These are phyloP conservation scores for Mya arenaria DNA, from an alignment of 1,140 invertebrate genomes.

Conservation along the genomic window DNA sequence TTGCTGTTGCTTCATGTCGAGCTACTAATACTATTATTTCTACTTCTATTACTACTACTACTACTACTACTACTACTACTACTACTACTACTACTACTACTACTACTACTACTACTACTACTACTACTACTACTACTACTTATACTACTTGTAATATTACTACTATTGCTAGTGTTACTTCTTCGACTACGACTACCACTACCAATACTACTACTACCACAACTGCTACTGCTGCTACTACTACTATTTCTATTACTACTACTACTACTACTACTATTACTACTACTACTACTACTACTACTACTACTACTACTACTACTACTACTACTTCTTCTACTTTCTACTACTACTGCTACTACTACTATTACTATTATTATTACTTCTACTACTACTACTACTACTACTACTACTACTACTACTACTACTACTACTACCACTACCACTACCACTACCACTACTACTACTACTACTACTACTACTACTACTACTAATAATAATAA, in stretches of 20 bases:
- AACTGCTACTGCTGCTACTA: background rate
- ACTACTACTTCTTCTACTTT: background rate
- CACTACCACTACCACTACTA: background rate
- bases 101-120: slow-evolving; percentile 58
- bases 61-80: slow-evolving; percentile 58
- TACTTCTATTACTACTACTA: slow-evolving; percentile 56
- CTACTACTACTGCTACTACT: background rate
- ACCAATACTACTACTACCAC: background rate
- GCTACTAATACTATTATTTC: slow-evolving; percentile 16
- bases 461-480: slow-evolving; percentile 1
- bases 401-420: slow-evolving; percentile 3
- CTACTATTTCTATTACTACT: background rate
- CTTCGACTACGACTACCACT: slow-evolving; percentile 2
- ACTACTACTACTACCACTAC: background rate
- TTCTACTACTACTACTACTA: background rate
- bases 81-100: slow-evolving; percentile 58
- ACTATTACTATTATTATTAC: background rate
- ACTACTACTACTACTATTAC: background rate
- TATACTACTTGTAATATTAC: slow-evolving; percentile 39
- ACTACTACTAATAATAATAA: background rate
- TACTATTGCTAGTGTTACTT: slow-evolving; percentile 36
- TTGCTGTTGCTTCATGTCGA: too few relatives aligned
- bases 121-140: slow-evolving; percentile 55
- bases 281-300: background rate
- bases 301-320: background rate